These are phyloP conservation scores for Bagarius yarrelli DNA, from an alignment of 2,113 vertebrate genomes.

Conservation along the genomic window DNA sequence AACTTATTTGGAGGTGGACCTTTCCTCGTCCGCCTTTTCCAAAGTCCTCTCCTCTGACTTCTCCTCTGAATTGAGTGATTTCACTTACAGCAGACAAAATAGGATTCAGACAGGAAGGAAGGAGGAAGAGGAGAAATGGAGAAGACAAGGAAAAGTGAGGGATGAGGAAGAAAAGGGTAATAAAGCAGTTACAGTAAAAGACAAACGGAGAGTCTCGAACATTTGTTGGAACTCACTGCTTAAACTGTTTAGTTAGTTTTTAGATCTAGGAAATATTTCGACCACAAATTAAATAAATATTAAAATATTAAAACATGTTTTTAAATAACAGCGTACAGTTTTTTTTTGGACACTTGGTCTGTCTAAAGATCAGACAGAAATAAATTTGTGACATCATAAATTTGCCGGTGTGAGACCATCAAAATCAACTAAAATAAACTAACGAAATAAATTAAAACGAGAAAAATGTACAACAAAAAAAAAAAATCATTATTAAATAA, in stretches of 20 bases:
- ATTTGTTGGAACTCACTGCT: neutral
- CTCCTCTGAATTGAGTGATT: constrained; percentile 96
- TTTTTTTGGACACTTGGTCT: neutral
- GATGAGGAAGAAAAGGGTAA: neutral
- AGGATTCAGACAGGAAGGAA: constrained; percentile 74
- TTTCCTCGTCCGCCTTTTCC: constrained; percentile 80
- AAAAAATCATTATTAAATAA: neutral
- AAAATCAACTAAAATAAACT: no score
- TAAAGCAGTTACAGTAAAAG: constrained; percentile 1
- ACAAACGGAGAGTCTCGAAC: neutral
- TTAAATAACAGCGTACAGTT: neutral
- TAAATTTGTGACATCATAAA: no score
- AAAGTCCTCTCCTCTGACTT: constrained; percentile 93
- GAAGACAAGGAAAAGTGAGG: constrained; percentile 17
- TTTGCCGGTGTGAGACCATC: neutral
- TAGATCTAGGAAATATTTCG: neutral
- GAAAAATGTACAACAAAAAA: neutral
- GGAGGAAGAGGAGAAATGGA: constrained; percentile 70
- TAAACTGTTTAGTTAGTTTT: neutral
- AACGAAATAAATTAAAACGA: neutral
- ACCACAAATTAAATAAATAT: neutral
- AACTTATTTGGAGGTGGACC: constrained; percentile 99
- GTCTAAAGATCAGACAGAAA: no score
- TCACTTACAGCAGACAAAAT: constrained; percentile 95
- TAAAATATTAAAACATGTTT: neutral